Evolutionary conservation across 2,888 invertebrate genomes (phyloP), one percentile per base, ranked within the genome.

Genomic region (Mesoligia furuncula): DNA sequence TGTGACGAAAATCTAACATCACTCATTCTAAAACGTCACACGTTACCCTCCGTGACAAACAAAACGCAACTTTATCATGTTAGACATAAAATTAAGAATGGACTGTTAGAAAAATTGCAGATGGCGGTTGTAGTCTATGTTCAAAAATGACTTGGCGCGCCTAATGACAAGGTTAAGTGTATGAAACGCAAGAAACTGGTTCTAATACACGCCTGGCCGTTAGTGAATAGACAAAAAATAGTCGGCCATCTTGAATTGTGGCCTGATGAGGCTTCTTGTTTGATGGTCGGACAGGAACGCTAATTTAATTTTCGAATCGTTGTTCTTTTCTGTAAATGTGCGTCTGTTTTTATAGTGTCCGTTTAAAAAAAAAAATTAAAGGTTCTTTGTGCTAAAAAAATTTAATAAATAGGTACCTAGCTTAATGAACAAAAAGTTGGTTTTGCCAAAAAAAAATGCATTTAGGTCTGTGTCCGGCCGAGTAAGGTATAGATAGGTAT

Each of bases 111-210:
- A 54, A 11, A 82, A 87, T 65, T 89, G 61, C 27, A 61, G 72
- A 70, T 77, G 75, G 87, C 90, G 74, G 81, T 85, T 74, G 67
- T 83, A 78, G 91, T 91, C 90, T 89, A 90, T 91, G 90, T 91
- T 93, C 90, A 92, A 94, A 93, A 93, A 93, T 92, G 91, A 93
- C 92, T 93, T 93, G 92, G 91, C 93, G 91, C 90, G 92, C 92
- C 93, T 95, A 95, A 95, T 95, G 95, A 95, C 95, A 94, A 94
- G 95, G 94, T 95, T 94, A 94, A 92, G 93, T 91, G 91, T 92
- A 93, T 93, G 92, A 92, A 92, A 92, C 90, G 90, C 90, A 91
- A 91, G 91, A 92, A 94, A 94, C 95, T 91, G 93, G 95, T 94
- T 94, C 92, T 93, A 93, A 93, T 91, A 92, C 92, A 92, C 91